Base-by-base conservation (phyloP, 2,113 vertebrate genomes). In the Hyaena hyaena region DNA sequence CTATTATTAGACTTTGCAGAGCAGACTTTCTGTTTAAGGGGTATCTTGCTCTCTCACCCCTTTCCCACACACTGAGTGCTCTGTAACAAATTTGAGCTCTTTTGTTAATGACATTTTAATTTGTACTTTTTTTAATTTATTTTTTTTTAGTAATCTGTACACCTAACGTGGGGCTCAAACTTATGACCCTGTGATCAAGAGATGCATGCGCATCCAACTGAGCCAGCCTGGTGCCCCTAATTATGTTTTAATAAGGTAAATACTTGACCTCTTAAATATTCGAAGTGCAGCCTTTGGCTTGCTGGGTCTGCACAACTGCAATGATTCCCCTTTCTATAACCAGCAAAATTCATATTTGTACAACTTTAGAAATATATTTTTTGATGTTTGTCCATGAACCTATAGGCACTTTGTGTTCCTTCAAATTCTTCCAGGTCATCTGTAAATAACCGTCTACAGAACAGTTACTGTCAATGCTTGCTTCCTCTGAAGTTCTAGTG, bases 241-340 rank as follows among this genome's bases (percentile, higher is more conserved):
- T 61, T 61, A 23, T 61, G 58, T 61, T 61, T 90, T 89, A 84
- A 80, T 80, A 89, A 93, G 23, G 8, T 16, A 73, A 95, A 95
- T 33, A 84, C 19, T 88, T 65, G n/a, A 87, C 31, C n/a, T 23
- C 61, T 74, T 86, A 50, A 55, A 16, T 77, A 45, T 48, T 76
- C 50, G 45, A 82, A 90, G 61, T 63, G 82, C 45, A 83, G 53
- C 53, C 33, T 96, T 88, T 82, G 74, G 43, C 35, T 65, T 66
- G n/a, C 83, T 50, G 17, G n/a, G 87, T n/a, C 23, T 11, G 33
- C n/a, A 82, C 53, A 39, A 61, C 77, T 66, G 2, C 17, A 58
- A 43, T 17, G 43, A 66, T 61, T 84, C 71, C 65, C 43, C 39
- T 88, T 95, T 83, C 69, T 55, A 14, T 53, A 48, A 71, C 68